These are phyloP conservation scores for Lepidothrix coronata DNA, from an alignment of 2,113 vertebrate species.

Conservation along the genomic window DNA sequence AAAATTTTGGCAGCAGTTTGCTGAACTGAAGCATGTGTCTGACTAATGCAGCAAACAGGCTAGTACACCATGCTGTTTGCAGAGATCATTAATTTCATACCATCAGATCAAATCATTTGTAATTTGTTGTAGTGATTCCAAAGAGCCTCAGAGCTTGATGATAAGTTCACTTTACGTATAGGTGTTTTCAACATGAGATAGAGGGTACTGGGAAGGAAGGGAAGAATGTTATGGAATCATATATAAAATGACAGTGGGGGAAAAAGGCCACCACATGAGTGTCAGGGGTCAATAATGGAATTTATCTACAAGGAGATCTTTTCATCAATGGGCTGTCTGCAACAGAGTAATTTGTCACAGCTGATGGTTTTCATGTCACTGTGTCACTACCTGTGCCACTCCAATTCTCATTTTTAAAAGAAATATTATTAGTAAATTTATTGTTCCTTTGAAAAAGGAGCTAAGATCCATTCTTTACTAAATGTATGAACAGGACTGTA, in stretches of 20 bases:
- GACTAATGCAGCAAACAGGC: constrained; percentile 56
- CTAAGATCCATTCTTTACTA: background rate
- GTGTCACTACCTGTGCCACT: background rate
- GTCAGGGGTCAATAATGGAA: background rate
- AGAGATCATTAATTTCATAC: constrained; percentile 2
- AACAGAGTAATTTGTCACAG: background rate
- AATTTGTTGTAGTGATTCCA: background rate
- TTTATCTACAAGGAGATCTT: background rate
- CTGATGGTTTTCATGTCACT: background rate
- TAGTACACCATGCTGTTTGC: background rate
- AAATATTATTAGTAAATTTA: background rate
- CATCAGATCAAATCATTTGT: background rate
- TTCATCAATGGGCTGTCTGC: background rate
- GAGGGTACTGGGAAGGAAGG: background rate
- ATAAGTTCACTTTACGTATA: background rate
- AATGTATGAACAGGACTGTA: rapidly evolving
- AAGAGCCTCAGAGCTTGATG: background rate
- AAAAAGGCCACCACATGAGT: background rate
- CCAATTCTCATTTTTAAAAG: background rate
- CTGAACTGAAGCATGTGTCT: background rate
- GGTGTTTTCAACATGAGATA: background rate
- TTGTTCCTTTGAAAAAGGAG: background rate
- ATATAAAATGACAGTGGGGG: background rate
- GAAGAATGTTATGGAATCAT: background rate
- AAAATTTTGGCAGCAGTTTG: constrained; percentile 43